These are phyloP conservation scores for Thaumetopoea pityocampa DNA, from an alignment of 1,140 invertebrate species.

Conservation along the genomic window DNA sequence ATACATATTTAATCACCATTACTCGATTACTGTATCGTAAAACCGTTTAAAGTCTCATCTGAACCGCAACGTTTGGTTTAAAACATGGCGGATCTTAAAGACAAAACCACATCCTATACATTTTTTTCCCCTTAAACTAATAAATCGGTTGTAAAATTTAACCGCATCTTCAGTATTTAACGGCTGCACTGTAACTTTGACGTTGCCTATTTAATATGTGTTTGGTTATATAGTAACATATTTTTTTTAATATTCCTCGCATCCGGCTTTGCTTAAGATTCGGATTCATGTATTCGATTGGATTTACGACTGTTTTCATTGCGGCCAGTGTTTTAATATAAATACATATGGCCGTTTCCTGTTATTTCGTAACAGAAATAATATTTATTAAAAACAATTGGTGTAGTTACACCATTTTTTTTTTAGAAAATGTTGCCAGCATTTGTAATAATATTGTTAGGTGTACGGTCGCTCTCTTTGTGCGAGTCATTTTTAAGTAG, in stretches of 20 bases:
- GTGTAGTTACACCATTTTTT: conserved; percentile 25
- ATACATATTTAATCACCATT: conserved; percentile 5
- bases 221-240: conserved; percentile 52
- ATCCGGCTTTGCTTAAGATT: conserved; percentile 52
- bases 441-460: conserved; percentile 3
- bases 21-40: conserved; percentile 2
- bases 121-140: conserved; percentile 44
- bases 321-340: conserved; percentile 66
- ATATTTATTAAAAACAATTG: conserved; percentile 60
- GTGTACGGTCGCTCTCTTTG: background rate
- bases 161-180: conserved; percentile 44
- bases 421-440: conserved; percentile 7
- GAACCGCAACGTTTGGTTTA: conserved; percentile 33
- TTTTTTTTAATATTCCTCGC: conserved; percentile 58
- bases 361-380: conserved; percentile 50
- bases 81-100: conserved; percentile 27
- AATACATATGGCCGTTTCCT: conserved; percentile 62
- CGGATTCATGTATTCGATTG: conserved; percentile 64
- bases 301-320: conserved; percentile 71
- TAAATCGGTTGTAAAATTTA: conserved; percentile 45
- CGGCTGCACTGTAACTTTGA: conserved; percentile 37
- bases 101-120: conserved; percentile 53
- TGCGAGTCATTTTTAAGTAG: too few relatives aligned
- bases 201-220: conserved; percentile 46
- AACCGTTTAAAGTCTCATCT: conserved; percentile 7